These are phyloP conservation scores for Ctenicera cuprea DNA, from an alignment of 2,888 invertebrate genomes.

Conservation along the genomic window DNA sequence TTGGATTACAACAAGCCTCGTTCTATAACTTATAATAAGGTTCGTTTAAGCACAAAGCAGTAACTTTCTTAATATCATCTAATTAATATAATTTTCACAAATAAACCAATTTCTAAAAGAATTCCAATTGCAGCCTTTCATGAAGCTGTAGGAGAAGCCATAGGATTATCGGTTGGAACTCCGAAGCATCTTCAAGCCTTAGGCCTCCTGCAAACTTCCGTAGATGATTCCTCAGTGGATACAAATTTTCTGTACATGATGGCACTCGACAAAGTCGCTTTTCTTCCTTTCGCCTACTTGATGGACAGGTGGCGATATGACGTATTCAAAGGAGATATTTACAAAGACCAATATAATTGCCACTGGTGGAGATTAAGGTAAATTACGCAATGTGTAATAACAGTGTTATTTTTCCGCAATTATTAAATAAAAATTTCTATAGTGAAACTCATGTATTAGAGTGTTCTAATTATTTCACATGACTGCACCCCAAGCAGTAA, in stretches of 20 bases:
- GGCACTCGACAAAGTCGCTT: conserved; percentile 90
- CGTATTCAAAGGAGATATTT: conserved; percentile 84
- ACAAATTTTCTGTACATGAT: conserved; percentile 89
- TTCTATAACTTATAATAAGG: conserved; percentile 21
- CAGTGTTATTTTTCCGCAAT: not conserved
- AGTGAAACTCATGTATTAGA: conserved; percentile 19
- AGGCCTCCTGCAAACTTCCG: conserved; percentile 86
- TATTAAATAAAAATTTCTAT: not conserved
- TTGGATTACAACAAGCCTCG: conserved; percentile 37
- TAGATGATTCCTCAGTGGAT: conserved; percentile 88
- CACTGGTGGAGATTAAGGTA: conserved; percentile 92
- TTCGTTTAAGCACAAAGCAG: conserved; percentile 21
- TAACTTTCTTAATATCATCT: conserved; percentile 39
- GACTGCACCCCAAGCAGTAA: not conserved
- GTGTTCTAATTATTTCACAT: conserved; percentile 8
- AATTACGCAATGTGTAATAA: conserved; percentile 28
- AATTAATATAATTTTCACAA: conserved; percentile 37
- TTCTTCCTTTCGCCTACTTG: conserved; percentile 88
- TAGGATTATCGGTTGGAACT: conserved; percentile 89
- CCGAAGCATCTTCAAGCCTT: conserved; percentile 90
- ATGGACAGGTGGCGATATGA: conserved; percentile 93
- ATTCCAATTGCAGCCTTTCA: conserved; percentile 82
- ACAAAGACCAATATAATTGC: conserved; percentile 88
- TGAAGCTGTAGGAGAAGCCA: conserved; percentile 93
- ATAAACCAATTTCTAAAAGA: conserved; percentile 35